These are phyloP conservation scores for Vulpes lagopus DNA, from an alignment of 2,113 vertebrate species.

Conservation along the genomic window DNA sequence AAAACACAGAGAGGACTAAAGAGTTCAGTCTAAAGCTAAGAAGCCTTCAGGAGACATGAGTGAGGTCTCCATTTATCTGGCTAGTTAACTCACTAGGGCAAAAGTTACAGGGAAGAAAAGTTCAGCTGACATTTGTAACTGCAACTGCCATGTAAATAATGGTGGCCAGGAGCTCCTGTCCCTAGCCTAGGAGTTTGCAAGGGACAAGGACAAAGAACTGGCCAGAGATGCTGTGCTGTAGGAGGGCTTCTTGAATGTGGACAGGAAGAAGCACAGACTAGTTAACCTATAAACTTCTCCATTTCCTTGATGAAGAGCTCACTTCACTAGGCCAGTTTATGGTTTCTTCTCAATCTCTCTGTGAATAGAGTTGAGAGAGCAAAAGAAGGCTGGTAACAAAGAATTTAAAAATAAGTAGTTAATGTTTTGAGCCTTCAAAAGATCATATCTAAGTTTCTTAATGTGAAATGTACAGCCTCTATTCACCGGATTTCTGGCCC, in stretches of 20 bases:
- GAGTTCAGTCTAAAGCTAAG: not conserved
- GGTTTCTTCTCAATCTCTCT: conserved; percentile 11
- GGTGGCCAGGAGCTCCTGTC: not conserved
- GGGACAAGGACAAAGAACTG: not conserved
- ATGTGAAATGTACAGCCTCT: not conserved
- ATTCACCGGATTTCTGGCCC: too few relatives aligned
- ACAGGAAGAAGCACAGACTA: not conserved
- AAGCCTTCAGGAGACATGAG: not conserved
- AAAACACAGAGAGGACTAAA: not conserved
- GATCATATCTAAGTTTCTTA: not conserved
- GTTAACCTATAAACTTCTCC: not conserved
- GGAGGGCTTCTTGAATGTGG: not conserved
- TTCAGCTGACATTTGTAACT: not conserved
- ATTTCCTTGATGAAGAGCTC: not conserved
- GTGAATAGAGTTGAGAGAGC: not conserved
- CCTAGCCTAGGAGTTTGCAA: not conserved
- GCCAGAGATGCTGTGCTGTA: not conserved
- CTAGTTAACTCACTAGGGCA: not conserved
- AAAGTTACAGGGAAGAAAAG: not conserved
- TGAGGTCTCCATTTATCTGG: not conserved
- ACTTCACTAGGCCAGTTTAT: not conserved
- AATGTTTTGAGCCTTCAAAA: not conserved
- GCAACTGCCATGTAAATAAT: not conserved
- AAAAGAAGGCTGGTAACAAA: not conserved
- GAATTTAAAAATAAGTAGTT: not conserved